Percentiles rank a stretch among this genome's conserved stretches.
These are phyloP conservation scores for Plusia festucae DNA, from an alignment of 2,888 invertebrate species.

Conservation along the genomic window DNA sequence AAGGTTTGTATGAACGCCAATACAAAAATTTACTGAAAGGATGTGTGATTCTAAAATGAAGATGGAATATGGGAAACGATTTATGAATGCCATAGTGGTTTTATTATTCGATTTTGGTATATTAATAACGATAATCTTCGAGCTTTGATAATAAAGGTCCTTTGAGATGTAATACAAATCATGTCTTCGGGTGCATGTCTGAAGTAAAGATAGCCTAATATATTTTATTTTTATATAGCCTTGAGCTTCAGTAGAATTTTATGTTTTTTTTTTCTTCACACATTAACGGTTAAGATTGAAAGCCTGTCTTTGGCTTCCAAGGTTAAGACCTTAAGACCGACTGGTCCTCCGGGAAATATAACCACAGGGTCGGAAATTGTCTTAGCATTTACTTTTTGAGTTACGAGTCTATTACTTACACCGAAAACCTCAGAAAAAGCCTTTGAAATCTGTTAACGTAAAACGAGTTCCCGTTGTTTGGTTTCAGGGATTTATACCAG, in stretches of 20 bases:
- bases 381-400: neutral
- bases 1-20: neutral
- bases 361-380: neutral
- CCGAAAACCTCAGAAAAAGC: neutral
- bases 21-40: no score
- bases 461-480: no score
- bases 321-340: neutral
- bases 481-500: neutral
- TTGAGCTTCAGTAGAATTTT: no score
- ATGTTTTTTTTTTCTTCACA: no score
- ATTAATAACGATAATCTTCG: no score
- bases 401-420: neutral
- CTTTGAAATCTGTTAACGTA: neutral
- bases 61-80: neutral
- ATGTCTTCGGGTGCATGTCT: neutral
- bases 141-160: no score
- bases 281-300: no score
- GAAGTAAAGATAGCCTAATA: no score
- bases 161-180: neutral
- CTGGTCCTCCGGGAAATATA: neutral
- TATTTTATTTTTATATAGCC: no score
- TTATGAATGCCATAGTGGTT: neutral
- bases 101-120: neutral
- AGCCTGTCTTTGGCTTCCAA: no score
- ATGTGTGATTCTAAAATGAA: neutral